Conservation (phyloP, 2,797 vertebrate species). For the Enteromius fasciolatus region DNA sequence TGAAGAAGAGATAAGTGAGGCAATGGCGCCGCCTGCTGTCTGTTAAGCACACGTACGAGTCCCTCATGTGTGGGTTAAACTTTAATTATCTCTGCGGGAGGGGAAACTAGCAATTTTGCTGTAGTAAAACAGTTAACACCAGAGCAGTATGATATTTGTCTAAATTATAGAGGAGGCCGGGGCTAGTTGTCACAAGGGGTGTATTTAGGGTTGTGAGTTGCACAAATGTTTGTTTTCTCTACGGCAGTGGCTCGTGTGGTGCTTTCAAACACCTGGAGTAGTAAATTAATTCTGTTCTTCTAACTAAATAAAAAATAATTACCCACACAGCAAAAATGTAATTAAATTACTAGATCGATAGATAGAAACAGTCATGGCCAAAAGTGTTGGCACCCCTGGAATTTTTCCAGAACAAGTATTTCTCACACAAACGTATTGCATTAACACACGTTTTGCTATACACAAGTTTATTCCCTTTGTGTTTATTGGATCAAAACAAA, state of each 20-base stretch:
- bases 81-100: conserved; percentile 6
- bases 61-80: not conserved
- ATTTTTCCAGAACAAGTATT: too few relatives aligned
- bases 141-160: not conserved
- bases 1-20: not conserved
- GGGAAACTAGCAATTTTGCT: not conserved
- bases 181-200: not conserved
- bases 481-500: too few relatives aligned
- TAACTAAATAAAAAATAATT: not conserved
- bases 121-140: conserved; percentile 14
- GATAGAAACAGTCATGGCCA: too few relatives aligned
- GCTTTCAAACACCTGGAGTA: not conserved
- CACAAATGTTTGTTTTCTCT: conserved; percentile 1
- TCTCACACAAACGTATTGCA: too few relatives aligned
- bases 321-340: not conserved
- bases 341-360: not conserved
- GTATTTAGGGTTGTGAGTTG: not conserved
- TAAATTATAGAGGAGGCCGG: not conserved
- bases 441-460: too few relatives aligned
- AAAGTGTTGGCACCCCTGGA: too few relatives aligned
- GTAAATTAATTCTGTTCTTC: not conserved
- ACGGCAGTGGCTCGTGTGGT: not conserved
- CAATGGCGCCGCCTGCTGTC: conserved; percentile 18
- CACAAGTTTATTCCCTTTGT: too few relatives aligned
- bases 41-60: not conserved